These are phyloP conservation scores for Mesocentrotus franciscanus DNA, from an alignment of 53 echinoderm and acorn worm genomes.

Conservation along the genomic window DNA sequence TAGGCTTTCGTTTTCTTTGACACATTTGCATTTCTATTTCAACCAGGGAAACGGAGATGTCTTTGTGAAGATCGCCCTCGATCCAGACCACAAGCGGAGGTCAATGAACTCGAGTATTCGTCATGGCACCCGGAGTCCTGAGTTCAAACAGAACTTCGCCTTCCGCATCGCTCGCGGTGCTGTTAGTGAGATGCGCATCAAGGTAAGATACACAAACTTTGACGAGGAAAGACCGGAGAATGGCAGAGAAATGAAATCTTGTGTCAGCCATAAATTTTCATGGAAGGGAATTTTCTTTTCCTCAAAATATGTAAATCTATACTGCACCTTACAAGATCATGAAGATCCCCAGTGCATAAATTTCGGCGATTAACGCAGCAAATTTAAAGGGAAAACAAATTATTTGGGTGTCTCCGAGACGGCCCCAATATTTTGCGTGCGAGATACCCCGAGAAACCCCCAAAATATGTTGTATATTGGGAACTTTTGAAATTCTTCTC, in stretches of 20 bases:
- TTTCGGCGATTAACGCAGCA: no score
- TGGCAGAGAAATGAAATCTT: background rate
- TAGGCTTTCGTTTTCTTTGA: background rate
- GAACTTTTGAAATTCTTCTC: no score
- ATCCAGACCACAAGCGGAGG: slow-evolving; percentile 78
- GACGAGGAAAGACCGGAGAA: background rate
- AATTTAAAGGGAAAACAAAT: no score
- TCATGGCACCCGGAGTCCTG: slow-evolving; percentile 76
- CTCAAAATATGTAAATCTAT: no score
- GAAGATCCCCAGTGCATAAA: no score
- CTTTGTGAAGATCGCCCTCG: slow-evolving; percentile 74
- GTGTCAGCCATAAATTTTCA: no score
- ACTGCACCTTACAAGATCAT: no score
- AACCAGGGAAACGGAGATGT: slow-evolving; percentile 75
- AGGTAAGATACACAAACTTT: slow-evolving; percentile 21
- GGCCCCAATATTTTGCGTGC: no score
- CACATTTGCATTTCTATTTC: background rate
- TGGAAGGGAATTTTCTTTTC: no score
- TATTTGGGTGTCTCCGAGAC: no score
- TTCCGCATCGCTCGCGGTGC: slow-evolving; percentile 74
- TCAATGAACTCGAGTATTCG: slow-evolving; percentile 76
- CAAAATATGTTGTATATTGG: no score
- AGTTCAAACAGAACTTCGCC: slow-evolving; percentile 84
- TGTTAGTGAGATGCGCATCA: slow-evolving; percentile 67
- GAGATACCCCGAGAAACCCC: no score